A percentile compares a stretch with the other conserved stretches of the same genome.
Conservation (phyloP, 2,797 vertebrate species). For the Hippoglossus hippoglossus region DNA sequence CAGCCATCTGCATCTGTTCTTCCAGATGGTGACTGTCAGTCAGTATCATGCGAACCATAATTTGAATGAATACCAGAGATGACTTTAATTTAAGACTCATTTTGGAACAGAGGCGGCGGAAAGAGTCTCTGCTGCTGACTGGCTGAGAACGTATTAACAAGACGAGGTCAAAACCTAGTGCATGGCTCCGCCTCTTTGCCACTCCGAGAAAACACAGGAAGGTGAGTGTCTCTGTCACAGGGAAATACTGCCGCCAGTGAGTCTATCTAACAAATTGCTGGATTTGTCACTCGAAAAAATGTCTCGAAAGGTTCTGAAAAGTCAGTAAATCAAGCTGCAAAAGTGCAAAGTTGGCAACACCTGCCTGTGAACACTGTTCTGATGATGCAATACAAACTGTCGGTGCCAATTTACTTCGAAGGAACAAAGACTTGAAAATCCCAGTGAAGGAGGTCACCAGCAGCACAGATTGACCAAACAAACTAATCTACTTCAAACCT, state of each 20-base stretch:
- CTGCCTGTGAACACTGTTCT: neutral
- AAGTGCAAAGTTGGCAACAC: neutral
- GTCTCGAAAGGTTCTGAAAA: no score
- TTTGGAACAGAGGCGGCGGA: conserved; percentile 50
- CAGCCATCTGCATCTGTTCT: conserved; percentile 50
- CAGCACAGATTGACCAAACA: no score
- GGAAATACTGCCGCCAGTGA: neutral
- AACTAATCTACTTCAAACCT: no score
- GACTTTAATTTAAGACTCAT: conserved; percentile 53
- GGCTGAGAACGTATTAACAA: conserved; percentile 40
- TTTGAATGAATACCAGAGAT: conserved; percentile 49
- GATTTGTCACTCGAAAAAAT: no score
- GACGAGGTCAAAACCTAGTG: neutral
- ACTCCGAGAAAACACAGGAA: neutral
- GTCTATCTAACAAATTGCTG: no score
- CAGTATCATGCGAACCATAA: conserved; percentile 42
- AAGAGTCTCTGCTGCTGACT: conserved; percentile 22
- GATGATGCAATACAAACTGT: neutral
- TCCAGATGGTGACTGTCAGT: conserved; percentile 55
- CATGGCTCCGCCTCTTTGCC: neutral
- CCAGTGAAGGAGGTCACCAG: no score
- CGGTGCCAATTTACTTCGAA: neutral
- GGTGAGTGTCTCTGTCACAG: neutral
- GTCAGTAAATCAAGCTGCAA: neutral
- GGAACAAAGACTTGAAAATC: neutral